Conservation (phyloP, 2,888 invertebrate genomes). For the Antheraea yamamai region DNA sequence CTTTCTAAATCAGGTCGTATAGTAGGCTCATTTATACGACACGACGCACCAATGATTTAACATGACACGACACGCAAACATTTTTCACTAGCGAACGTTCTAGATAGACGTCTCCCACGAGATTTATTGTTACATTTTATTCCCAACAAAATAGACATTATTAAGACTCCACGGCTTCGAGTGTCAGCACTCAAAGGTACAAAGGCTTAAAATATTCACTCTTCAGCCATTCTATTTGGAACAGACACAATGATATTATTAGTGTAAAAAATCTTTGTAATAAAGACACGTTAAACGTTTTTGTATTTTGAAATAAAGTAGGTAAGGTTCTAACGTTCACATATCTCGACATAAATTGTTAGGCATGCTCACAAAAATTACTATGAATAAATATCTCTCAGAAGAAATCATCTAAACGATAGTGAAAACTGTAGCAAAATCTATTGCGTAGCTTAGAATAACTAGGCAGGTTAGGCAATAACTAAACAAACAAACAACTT, state of each 20-base stretch:
- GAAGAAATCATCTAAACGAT: no score
- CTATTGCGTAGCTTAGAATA: no score
- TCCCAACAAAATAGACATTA: neutral
- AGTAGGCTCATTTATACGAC: constrained; percentile 9
- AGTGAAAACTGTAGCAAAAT: no score
- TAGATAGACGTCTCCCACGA: constrained; percentile 23
- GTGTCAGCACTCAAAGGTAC: neutral
- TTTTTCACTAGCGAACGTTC: constrained; percentile 16
- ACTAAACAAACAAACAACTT: no score
- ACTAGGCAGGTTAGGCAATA: no score
- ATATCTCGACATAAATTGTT: no score
- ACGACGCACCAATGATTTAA: constrained; percentile 19
- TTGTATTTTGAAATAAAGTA: no score
- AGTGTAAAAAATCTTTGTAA: neutral
- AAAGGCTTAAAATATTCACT: neutral
- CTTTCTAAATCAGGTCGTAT: constrained; percentile 5
- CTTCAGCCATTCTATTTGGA: neutral
- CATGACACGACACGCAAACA: constrained; percentile 20
- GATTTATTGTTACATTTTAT: constrained; percentile 24
- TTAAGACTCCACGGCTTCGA: neutral
- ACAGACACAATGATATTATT: neutral
- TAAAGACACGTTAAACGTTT: neutral
- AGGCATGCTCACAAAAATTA: no score
- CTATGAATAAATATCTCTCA: no score
- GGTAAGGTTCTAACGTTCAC: no score